These are phyloP conservation scores for Thalpophila matura DNA, from an alignment of 2,888 invertebrate species.

Conservation along the genomic window DNA sequence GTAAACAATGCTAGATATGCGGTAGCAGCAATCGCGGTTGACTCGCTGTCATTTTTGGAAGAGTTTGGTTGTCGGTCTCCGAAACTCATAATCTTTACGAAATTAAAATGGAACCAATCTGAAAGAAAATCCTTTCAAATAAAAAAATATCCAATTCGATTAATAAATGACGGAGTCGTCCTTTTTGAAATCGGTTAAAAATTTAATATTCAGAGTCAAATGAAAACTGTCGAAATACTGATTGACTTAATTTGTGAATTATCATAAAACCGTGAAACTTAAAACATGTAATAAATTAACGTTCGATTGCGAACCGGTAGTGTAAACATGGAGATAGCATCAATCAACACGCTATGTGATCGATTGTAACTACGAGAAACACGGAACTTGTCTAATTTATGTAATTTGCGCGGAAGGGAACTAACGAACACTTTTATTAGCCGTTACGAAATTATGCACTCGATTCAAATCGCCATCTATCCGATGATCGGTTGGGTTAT, in stretches of 20 bases:
- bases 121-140: too few species aligned
- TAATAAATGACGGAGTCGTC: too few species aligned
- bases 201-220: too few species aligned
- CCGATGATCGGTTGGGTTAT: neutral
- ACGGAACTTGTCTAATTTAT: conserved; percentile 57
- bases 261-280: conserved; percentile 4
- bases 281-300: neutral
- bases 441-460: conserved; percentile 32
- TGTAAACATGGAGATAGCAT: conserved; percentile 18
- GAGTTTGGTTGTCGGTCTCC: too few species aligned
- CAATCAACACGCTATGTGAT: conserved; percentile 49
- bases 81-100: too few species aligned
- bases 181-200: too few species aligned
- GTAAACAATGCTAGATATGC: too few species aligned
- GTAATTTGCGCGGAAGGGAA: conserved; percentile 46
- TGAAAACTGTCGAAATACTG: neutral
- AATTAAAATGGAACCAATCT: too few species aligned
- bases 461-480: neutral
- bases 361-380: conserved; percentile 51
- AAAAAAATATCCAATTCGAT: too few species aligned
- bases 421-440: conserved; percentile 16
- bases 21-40: too few species aligned
- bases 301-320: conserved; percentile 26
- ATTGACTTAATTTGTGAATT: neutral
- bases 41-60: too few species aligned